Evolutionary conservation across 2,797 vertebrate genomes (phyloP), one percentile per base, ranked within the genome.

Genomic region (Manis pentadactyla): DNA sequence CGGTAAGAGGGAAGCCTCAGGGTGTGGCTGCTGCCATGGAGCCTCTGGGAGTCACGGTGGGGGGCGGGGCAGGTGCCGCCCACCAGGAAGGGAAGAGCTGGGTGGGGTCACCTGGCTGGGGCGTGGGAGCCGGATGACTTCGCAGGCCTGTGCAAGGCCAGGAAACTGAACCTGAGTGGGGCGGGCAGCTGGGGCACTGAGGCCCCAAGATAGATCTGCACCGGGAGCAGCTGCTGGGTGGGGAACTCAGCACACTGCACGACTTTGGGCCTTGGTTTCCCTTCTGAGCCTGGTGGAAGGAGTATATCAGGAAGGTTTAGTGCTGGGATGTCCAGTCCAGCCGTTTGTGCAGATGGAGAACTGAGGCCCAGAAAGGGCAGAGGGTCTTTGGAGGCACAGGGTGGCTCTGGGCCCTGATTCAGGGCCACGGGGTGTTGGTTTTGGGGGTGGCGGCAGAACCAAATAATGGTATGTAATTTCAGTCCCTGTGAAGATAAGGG

Each of bases 41-140:
- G 51, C 29, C 71, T 83, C 68, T 34, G 14, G n/a, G 86, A 83
- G 93, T 25, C 51, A 13, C 19, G 0, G 61, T 37, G 42, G 42
- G 7, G 7, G 42, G 15, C 21, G 7, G 34, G 18, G 15, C 27
- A 77, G 94, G 34, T 90, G 87, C 37, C 2, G 5, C 90, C 77
- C 2, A 7, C 34, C 81, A 82, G 96, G 93, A 90, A 93, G 61
- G 94, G 90, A 53, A 71, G 57, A 14, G 81, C 68, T 1, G 4
- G 39, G 18, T 13, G 74, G 79, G 95, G 96, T 95, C 93, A 71
- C 87, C 92, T 77, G 85, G 46, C 57, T 7, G 34, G 87, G 85
- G 64, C 84, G 19, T 93, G 96, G 90, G 97, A 97, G 77, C 81
- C 4, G 9, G n/a, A 66, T 63, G 66, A 51, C 86, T 31, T 75